Conservation (phyloP, 2,797 vertebrate genomes). For the Balearica regulorum region DNA sequence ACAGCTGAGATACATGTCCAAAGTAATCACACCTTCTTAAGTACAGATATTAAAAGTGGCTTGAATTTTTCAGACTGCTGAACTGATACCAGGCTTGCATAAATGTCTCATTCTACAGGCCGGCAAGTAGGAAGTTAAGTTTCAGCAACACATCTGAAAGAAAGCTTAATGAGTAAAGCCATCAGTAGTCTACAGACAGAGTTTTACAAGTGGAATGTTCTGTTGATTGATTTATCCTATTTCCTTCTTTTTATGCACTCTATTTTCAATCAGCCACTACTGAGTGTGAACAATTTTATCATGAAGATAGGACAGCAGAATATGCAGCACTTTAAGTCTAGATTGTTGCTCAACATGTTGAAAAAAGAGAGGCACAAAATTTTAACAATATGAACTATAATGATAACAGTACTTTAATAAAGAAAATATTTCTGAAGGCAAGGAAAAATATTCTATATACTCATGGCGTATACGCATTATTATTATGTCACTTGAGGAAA, state of each 20-base stretch:
- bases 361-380: background rate
- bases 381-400: background rate
- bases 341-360: background rate
- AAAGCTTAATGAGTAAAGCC: background rate
- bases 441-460: background rate
- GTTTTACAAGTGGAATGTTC: background rate
- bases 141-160: background rate
- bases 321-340: rapidly evolving
- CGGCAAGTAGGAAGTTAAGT: background rate
- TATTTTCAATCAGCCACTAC: background rate
- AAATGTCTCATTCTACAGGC: background rate
- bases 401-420: background rate
- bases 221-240: background rate
- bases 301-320: background rate
- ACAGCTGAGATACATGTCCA: background rate
- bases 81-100: background rate
- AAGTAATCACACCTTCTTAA: background rate
- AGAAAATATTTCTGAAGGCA: background rate
- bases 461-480: background rate
- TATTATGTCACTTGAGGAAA: background rate
- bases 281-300: background rate
- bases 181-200: background rate
- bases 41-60: background rate
- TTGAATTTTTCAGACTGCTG: background rate
- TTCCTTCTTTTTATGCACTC: background rate